Evolutionary conservation across 2,113 vertebrate species (phyloP).

Genomic region (Istiophorus platypterus): DNA sequence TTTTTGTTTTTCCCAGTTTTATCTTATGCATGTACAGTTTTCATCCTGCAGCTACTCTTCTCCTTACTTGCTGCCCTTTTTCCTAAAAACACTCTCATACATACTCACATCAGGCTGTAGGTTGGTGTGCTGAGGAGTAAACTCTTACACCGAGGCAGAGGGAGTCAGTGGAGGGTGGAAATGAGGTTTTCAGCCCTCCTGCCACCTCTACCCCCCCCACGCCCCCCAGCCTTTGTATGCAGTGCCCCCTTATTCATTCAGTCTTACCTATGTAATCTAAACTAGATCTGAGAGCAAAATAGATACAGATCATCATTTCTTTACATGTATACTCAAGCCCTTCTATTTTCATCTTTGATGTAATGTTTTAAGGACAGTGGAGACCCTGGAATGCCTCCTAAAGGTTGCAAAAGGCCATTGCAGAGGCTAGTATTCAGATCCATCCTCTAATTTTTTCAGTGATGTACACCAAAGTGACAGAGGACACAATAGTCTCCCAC

Average conservation of each 20-base stretch:
- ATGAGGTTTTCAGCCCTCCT: conserved; percentile 87
- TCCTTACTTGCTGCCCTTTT: background rate
- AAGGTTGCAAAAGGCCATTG: conserved; percentile 64
- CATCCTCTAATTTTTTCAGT: conserved; percentile 39
- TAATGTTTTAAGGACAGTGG: conserved; percentile 23
- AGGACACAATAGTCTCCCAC: conserved; percentile 54
- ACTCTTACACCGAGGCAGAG: conserved; percentile 88
- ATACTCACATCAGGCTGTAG: conserved; percentile 60
- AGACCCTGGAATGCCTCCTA: conserved; percentile 68
- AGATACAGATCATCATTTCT: conserved; percentile 27
- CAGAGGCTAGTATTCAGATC: conserved; percentile 26
- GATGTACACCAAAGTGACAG: conserved; percentile 25
- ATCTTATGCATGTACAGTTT: background rate
- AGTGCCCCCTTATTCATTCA: conserved; percentile 54
- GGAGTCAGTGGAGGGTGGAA: conserved; percentile 87
- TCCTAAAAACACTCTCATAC: conserved; percentile 15
- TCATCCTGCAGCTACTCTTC: background rate
- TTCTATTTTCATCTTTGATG: conserved; percentile 15
- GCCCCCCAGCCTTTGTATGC: conserved; percentile 71
- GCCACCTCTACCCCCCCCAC: conserved; percentile 68
- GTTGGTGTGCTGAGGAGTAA: conserved; percentile 88
- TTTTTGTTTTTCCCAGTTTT: background rate
- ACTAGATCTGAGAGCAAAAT: conserved; percentile 11
- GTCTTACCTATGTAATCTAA: conserved; percentile 57
- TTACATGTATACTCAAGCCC: conserved; percentile 19